Base-by-base conservation (phyloP, 2,113 vertebrate genomes). In the Chiloscyllium plagiosum region DNA sequence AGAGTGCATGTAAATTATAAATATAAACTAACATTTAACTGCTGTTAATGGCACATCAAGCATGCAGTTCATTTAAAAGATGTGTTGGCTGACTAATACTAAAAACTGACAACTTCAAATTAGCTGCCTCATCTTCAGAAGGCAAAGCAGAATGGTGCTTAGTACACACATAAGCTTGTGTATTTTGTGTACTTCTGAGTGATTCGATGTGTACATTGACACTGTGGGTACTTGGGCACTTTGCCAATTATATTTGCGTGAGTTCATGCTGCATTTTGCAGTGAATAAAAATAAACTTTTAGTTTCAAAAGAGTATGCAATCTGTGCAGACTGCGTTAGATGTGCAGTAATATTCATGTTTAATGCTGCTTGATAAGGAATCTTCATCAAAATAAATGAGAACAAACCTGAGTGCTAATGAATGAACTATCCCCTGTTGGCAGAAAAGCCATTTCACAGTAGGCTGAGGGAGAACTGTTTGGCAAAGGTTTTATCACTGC, bases 11-110 rank as follows among this genome's bases (percentile, higher is more conserved):
- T 13, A 90, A 90, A 65, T 90, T 65, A 90, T 90, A 29, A 65
- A 90, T 90, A 90, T 90, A 65, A 90, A 90, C 56, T 90, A 90
- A 29, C 56, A 65, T 90, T 90, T 90, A 90, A 90, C 56, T 90
- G 87, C 80, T 83, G 80, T 47, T 42, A 83, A 83, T 6, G 37
- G 80, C 80, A 83, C 80, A 20, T 22, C 1, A 56, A 90, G 26
- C 87, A 90, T 90, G 87, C 87, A 65, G 15, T 90, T 61, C 12
- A 20, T 65, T 90, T 90, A 90, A 83, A 47, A 90, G 87, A 61
- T 65, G 29, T 90, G 29, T 90, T 90, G 87, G 87, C 87, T 90
- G 52, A 90, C 87, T n/a, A 90, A 90, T 90, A 65, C 61, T 90
- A 90, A 90, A 65, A 33, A 19, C 52, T 90, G 87, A 65, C 56